phyloP scores from a whole-genome alignment of 2,113 vertebrate genomes.

The Bos indicus region DNA sequence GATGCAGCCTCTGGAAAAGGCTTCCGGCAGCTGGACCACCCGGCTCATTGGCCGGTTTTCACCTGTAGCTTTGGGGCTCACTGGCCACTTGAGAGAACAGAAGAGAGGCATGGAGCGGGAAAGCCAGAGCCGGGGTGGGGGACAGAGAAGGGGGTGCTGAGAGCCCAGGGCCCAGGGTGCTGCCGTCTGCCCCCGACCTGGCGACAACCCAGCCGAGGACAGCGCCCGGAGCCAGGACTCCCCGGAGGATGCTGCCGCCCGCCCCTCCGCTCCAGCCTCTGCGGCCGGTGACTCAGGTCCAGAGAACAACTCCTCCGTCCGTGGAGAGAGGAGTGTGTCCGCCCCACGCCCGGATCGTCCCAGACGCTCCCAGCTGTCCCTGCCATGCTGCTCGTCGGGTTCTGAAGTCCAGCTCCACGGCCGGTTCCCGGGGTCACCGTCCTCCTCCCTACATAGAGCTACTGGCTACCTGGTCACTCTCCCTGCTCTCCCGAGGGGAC shows the following conservation, averaged over 20 bases:
- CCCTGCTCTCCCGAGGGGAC: accelerated
- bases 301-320: accelerated
- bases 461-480: accelerated
- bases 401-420: background rate
- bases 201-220: background rate
- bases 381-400: accelerated
- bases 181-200: no score
- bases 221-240: accelerated
- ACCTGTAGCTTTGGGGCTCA: background rate
- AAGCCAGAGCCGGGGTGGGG: accelerated
- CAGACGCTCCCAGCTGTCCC: accelerated
- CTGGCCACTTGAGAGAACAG: background rate
- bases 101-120: accelerated
- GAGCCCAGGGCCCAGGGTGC: no score
- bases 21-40: accelerated
- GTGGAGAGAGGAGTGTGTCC: accelerated
- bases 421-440: accelerated
- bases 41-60: accelerated
- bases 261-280: accelerated
- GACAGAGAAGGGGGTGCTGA: background rate
- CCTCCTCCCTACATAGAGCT: background rate
- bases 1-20: background rate
- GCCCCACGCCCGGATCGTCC: accelerated
- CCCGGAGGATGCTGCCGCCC: accelerated
- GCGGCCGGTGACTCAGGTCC: accelerated